phyloP scores from a whole-genome alignment of 2,797 vertebrate genomes.

The Platalea minor region DNA sequence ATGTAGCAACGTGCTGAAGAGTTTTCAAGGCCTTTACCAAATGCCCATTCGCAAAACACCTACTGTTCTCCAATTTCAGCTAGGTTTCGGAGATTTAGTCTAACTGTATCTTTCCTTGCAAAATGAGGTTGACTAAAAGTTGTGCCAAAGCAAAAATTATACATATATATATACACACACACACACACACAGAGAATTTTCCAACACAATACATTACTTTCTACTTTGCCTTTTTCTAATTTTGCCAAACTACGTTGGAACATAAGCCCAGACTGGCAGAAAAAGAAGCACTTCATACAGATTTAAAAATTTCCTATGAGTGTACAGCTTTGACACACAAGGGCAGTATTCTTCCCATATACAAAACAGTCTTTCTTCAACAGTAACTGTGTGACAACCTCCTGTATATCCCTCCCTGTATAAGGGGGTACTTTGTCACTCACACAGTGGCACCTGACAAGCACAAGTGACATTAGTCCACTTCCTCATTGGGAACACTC shows the following conservation, averaged over 20 bases:
- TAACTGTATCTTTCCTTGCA: background rate
- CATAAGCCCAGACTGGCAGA: background rate
- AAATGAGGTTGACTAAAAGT: background rate
- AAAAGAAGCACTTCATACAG: background rate
- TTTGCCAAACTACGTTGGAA: background rate
- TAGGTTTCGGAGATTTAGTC: background rate
- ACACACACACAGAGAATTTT: accelerated
- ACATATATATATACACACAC: accelerated
- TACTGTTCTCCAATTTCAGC: background rate
- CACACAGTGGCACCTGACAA: background rate
- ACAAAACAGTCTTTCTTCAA: background rate
- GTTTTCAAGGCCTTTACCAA: background rate
- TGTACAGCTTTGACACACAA: background rate
- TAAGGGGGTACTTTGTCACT: background rate
- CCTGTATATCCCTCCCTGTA: background rate
- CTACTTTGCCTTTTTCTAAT: background rate
- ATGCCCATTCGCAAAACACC: accelerated
- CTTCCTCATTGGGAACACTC: background rate
- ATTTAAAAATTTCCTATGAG: background rate
- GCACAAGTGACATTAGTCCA: background rate
- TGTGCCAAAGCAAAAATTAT: background rate
- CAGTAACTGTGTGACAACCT: background rate
- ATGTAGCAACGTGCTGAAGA: accelerated
- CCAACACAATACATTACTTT: background rate
- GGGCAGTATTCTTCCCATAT: background rate